These are phyloP conservation scores for Lasioglossum pauxillum DNA, from an alignment of 2,888 invertebrate genomes.

Conservation along the genomic window DNA sequence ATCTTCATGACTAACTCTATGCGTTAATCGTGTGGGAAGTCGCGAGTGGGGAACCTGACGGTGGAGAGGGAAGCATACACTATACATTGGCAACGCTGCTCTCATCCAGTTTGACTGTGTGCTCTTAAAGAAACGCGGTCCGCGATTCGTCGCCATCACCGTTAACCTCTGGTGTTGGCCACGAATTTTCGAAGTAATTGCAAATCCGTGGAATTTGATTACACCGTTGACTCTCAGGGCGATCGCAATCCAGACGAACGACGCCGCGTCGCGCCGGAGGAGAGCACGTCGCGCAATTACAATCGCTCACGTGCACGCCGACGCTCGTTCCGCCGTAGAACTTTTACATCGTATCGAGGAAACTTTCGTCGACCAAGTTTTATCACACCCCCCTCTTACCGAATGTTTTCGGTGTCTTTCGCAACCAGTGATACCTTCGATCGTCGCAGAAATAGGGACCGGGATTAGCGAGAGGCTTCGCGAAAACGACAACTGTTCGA, in stretches of 20 bases:
- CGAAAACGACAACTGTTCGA: not conserved
- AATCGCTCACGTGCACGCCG: constrained; percentile 25
- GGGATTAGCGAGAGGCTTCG: not conserved
- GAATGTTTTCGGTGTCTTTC: not conserved
- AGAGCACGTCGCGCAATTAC: constrained; percentile 44
- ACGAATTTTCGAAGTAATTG: constrained; percentile 57
- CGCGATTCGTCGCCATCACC: constrained; percentile 45
- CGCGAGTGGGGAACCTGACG: too few species aligned
- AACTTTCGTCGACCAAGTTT: constrained; percentile 50
- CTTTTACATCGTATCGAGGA: constrained; percentile 47
- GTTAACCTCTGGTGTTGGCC: constrained; percentile 47
- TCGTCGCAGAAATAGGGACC: not conserved
- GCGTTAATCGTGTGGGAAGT: too few species aligned
- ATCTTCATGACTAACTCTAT: too few species aligned
- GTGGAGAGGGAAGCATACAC: too few species aligned
- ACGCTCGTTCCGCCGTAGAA: constrained; percentile 22
- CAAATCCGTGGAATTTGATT: constrained; percentile 64
- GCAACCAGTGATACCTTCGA: not conserved
- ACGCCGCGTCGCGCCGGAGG: not conserved
- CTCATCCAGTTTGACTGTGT: too few species aligned
- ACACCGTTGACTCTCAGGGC: not conserved
- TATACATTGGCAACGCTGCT: too few species aligned
- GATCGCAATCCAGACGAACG: constrained; percentile 19
- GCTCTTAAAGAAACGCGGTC: not conserved
- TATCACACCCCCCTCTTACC: constrained; percentile 29